Conservation (phyloP, 2,113 vertebrate species). For the Aspidoscelis tigris region DNA sequence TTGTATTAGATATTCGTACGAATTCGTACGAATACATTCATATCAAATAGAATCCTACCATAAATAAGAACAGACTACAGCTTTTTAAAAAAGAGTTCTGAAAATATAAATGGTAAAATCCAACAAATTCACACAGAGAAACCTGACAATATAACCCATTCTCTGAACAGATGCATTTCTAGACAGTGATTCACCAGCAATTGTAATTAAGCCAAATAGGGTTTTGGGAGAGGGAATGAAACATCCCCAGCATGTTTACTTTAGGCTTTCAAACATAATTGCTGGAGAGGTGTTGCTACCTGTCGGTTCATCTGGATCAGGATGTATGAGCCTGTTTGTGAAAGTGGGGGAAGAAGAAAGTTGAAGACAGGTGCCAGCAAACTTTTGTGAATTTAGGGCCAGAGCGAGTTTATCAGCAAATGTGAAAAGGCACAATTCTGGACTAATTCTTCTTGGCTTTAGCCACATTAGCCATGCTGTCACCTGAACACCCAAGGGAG, state of each 20-base stretch:
- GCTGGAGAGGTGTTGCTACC: slow-evolving; percentile 29
- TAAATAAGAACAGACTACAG: too few species aligned
- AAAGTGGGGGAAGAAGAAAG: not conserved
- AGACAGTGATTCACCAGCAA: slow-evolving; percentile 41
- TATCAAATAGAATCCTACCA: too few species aligned
- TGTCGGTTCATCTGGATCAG: slow-evolving; percentile 20
- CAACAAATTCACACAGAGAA: not conserved
- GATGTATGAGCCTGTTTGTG: not conserved
- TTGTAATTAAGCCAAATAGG: slow-evolving; percentile 29
- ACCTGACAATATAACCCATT: slow-evolving; percentile 20
- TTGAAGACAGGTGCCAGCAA: not conserved
- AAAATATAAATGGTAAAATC: not conserved
- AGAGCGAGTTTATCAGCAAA: not conserved
- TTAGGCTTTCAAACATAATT: slow-evolving; percentile 30
- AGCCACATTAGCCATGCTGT: too few species aligned
- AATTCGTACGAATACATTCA: too few species aligned
- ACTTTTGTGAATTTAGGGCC: not conserved
- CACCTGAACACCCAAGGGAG: not conserved
- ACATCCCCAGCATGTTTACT: slow-evolving; percentile 21
- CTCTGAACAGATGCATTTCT: slow-evolving; percentile 27
- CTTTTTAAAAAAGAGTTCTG: not conserved
- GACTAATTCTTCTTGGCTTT: too few species aligned
- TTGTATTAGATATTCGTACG: too few species aligned
- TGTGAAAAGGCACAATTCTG: too few species aligned
- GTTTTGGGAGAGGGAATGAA: too few species aligned